Percentiles rank a stretch among this genome's conserved stretches.
Conservation (phyloP, 2,113 vertebrate genomes). For the Scatophagus argus region DNA sequence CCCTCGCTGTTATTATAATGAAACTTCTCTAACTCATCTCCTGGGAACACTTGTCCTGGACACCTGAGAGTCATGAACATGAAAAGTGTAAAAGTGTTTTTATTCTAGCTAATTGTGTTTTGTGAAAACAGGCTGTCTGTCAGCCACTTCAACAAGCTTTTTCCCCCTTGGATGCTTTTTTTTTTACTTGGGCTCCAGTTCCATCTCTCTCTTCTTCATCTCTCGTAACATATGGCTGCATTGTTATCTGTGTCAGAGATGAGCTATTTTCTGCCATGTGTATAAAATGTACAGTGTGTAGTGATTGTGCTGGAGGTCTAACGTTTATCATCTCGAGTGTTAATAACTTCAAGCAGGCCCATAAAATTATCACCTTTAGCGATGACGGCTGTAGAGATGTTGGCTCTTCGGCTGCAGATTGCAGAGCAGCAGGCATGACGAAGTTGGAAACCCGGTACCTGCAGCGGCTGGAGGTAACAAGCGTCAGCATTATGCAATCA, state of each 20-base stretch:
- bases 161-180: slow-evolving; percentile 38
- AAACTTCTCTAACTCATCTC: slow-evolving; percentile 34
- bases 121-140: slow-evolving; percentile 42
- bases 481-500: slow-evolving; percentile 72
- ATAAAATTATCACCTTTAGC: slow-evolving; percentile 70
- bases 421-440: slow-evolving; percentile 31
- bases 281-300: slow-evolving; percentile 14
- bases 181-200: slow-evolving; percentile 13
- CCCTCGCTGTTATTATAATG: slow-evolving; percentile 38
- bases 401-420: slow-evolving; percentile 42
- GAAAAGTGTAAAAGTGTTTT: slow-evolving; percentile 39
- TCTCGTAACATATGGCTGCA: slow-evolving; percentile 44
- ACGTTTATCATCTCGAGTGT: slow-evolving; percentile 50
- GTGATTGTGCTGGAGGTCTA: slow-evolving; percentile 38
- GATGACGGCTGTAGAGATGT: slow-evolving; percentile 31
- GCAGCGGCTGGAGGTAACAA: slow-evolving; percentile 46
- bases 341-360: slow-evolving; percentile 46
- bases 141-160: slow-evolving; percentile 32
- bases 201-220: slow-evolving; percentile 24
- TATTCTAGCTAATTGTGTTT: slow-evolving; percentile 44
- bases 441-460: slow-evolving; percentile 46
- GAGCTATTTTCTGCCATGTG: slow-evolving; percentile 53
- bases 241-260: slow-evolving; percentile 54
- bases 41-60: slow-evolving; percentile 36
- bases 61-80: slow-evolving; percentile 44